These are phyloP conservation scores for Spicauda simplicius DNA, from an alignment of 2,888 invertebrate species.

Conservation along the genomic window DNA sequence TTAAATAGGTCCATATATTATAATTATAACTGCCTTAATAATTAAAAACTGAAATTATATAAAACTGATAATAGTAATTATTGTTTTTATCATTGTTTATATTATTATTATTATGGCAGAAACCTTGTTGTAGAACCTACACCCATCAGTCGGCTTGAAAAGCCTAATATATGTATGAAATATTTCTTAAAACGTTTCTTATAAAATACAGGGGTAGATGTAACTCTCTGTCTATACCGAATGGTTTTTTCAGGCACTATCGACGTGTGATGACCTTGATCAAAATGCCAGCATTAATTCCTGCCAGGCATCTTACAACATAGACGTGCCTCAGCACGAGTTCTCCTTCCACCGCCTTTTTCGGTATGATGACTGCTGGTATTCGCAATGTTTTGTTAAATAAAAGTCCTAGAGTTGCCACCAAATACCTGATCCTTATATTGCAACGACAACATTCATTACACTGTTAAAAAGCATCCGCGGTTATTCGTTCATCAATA, in stretches of 20 bases:
- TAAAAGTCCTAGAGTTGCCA: conserved; percentile 71
- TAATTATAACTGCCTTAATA: no score
- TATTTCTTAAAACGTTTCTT: no score
- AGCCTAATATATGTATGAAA: no score
- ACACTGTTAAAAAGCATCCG: conserved; percentile 61
- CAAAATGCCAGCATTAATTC: conserved; percentile 75
- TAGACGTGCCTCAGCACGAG: conserved; percentile 62
- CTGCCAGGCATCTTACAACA: conserved; percentile 64
- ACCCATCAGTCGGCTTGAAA: not conserved
- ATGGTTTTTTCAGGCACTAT: no score
- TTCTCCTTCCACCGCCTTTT: conserved; percentile 69
- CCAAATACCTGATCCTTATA: conserved; percentile 76
- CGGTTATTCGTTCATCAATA: conserved; percentile 50
- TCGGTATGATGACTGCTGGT: conserved; percentile 67
- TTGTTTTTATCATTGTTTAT: no score
- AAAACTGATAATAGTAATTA: no score
- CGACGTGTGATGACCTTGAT: conserved; percentile 59
- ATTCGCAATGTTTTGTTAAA: conserved; percentile 68
- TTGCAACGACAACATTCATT: conserved; percentile 73
- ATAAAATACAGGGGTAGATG: no score
- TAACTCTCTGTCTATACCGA: no score
- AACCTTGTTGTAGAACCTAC: no score
- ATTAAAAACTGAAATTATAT: no score
- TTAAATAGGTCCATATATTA: no score
- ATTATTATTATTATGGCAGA: no score